Evolutionary conservation across 2,888 invertebrate genomes (phyloP).

Genomic region (Pollenia angustigena): DNA sequence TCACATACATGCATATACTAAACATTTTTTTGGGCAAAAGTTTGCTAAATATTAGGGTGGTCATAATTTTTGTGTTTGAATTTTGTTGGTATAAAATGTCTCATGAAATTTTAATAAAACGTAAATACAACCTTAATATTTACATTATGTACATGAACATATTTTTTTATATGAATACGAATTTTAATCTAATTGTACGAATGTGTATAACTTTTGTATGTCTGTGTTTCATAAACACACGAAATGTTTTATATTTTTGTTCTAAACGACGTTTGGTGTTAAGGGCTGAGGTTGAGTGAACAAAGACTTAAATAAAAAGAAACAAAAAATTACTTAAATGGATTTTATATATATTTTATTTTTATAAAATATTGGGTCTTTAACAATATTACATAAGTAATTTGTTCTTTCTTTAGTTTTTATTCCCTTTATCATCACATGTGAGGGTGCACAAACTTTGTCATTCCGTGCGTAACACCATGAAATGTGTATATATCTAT

Average conservation of each 20-base stretch:
- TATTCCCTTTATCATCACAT: background rate
- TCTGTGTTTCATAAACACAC: constrained; percentile 16
- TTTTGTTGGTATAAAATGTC: no score
- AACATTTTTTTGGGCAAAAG: background rate
- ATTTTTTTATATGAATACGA: background rate
- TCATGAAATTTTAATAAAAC: no score
- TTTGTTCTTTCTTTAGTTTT: background rate
- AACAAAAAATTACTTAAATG: constrained; percentile 16
- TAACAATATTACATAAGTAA: background rate
- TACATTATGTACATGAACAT: no score
- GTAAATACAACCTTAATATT: no score
- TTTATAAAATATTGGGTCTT: background rate
- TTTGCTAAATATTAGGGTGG: background rate
- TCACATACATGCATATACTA: background rate
- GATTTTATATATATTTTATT: background rate
- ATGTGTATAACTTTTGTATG: background rate
- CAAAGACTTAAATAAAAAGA: background rate
- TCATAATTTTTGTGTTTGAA: no score
- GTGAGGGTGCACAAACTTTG: no score
- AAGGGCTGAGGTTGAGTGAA: constrained; percentile 25
- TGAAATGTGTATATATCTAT: no score
- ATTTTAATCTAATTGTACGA: background rate
- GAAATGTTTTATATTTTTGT: constrained; percentile 17
- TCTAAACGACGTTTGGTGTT: constrained; percentile 47
- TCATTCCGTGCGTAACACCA: no score